Evolutionary conservation across 2,888 invertebrate genomes (phyloP).

Genomic region (Micropterix aruncella): DNA sequence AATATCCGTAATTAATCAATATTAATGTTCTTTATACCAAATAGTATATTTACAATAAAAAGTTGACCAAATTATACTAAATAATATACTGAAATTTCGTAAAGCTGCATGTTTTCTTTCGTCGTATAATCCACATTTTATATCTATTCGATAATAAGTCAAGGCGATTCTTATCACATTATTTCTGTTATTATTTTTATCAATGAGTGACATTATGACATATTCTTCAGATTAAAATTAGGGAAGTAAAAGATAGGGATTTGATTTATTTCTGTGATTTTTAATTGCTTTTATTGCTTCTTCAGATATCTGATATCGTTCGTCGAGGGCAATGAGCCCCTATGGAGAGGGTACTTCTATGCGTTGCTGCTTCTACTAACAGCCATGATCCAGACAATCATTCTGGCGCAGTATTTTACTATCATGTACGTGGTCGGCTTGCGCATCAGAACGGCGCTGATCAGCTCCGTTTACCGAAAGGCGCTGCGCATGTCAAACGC

Average conservation of each 20-base stretch:
- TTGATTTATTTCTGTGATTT: too few relatives aligned
- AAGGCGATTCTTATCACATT: too few relatives aligned
- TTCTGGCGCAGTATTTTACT: conserved; percentile 85
- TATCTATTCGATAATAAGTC: too few relatives aligned
- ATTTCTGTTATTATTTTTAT: too few relatives aligned
- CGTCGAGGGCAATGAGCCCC: conserved; percentile 42
- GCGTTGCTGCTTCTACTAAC: conserved; percentile 59
- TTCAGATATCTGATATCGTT: conserved; percentile 58
- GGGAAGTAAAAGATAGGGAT: too few relatives aligned
- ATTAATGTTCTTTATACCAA: too few relatives aligned
- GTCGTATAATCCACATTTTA: too few relatives aligned
- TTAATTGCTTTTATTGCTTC: conserved; percentile 14
- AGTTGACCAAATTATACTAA: too few relatives aligned
- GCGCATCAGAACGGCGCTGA: conserved; percentile 75
- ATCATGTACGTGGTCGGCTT: conserved; percentile 84
- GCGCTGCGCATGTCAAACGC: conserved; percentile 67
- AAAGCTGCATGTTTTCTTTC: too few relatives aligned
- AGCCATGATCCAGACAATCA: conserved; percentile 66
- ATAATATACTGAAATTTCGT: too few relatives aligned
- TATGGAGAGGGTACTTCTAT: conserved; percentile 83
- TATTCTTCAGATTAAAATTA: conserved; percentile 5
- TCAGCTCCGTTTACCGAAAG: conserved; percentile 84
- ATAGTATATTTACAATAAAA: too few relatives aligned
- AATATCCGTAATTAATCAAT: too few relatives aligned
- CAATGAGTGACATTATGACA: conserved; percentile 3